Evolutionary conservation across 2,888 invertebrate genomes (phyloP).

Genomic region (Melolontha melolontha): DNA sequence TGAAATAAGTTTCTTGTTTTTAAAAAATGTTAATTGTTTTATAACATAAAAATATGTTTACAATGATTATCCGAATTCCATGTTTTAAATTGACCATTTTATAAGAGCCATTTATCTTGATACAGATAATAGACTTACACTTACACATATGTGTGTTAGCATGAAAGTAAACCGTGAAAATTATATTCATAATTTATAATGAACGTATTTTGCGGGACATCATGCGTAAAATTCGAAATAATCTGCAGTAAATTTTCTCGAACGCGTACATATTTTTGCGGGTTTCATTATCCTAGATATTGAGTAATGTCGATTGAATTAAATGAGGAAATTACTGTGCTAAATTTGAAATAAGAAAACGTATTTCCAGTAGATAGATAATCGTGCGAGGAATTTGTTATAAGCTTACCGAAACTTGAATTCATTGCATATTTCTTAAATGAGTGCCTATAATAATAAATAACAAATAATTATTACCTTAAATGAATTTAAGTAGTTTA

Average conservation of each 20-base stretch:
- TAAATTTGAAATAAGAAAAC: slow-evolving; percentile 2
- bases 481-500: too few relatives aligned
- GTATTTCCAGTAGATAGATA: too few relatives aligned
- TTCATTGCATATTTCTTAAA: too few relatives aligned
- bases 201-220: slow-evolving; percentile 20
- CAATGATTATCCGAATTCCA: slow-evolving; percentile 6
- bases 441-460: too few relatives aligned
- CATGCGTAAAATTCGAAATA: slow-evolving; percentile 31
- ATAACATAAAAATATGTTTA: neutral
- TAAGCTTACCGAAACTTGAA: too few relatives aligned
- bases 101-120: slow-evolving; percentile 5
- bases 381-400: too few relatives aligned
- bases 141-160: slow-evolving; percentile 8
- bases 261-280: neutral
- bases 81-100: slow-evolving; percentile 18
- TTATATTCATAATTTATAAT: slow-evolving; percentile 19
- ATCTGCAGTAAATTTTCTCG: slow-evolving; percentile 18
- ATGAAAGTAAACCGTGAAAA: slow-evolving; percentile 28
- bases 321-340: slow-evolving; percentile 7
- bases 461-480: too few relatives aligned
- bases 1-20: too few relatives aligned
- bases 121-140: slow-evolving; percentile 5
- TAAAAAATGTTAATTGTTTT: too few relatives aligned
- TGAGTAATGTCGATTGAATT: neutral
- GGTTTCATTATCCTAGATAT: slow-evolving; percentile 9